These are phyloP conservation scores for Phallusia fumigata DNA, from an alignment of 23 tunicate species.

Conservation along the genomic window DNA sequence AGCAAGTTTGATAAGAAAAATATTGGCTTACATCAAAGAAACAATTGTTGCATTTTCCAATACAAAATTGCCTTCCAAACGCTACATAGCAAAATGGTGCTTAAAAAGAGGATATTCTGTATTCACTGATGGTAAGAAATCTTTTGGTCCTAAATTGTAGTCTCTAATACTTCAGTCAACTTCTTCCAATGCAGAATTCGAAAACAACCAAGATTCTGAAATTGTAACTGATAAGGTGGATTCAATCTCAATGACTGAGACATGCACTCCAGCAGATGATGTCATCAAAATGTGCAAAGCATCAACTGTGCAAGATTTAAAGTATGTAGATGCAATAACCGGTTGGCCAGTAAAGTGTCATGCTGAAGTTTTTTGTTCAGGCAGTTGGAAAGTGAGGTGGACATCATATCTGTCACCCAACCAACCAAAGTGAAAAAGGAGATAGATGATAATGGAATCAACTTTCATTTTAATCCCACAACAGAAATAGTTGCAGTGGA, in stretches of 20 bases:
- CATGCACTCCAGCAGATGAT: background rate
- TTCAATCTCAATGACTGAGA: background rate
- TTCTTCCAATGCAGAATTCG: background rate
- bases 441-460: background rate
- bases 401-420: conserved; percentile 24
- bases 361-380: background rate
- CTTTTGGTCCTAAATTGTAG: background rate
- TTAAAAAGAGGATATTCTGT: conserved; percentile 73
- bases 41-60: background rate
- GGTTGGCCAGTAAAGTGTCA: background rate
- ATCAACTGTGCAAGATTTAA: background rate
- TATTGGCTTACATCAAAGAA: conserved; percentile 33
- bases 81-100: conserved; percentile 67
- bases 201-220: background rate
- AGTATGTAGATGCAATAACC: background rate
- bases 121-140: conserved; percentile 68
- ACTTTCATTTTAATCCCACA: background rate
- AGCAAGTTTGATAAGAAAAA: conserved; percentile 43
- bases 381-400: conserved; percentile 17
- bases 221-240: background rate
- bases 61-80: conserved; percentile 40
- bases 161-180: background rate
- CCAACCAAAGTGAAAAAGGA: conserved; percentile 8
- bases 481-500: conserved; percentile 34
- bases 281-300: background rate